phyloP scores from a whole-genome alignment of 2,888 invertebrate genomes.

The Ophioninae sp. region DNA sequence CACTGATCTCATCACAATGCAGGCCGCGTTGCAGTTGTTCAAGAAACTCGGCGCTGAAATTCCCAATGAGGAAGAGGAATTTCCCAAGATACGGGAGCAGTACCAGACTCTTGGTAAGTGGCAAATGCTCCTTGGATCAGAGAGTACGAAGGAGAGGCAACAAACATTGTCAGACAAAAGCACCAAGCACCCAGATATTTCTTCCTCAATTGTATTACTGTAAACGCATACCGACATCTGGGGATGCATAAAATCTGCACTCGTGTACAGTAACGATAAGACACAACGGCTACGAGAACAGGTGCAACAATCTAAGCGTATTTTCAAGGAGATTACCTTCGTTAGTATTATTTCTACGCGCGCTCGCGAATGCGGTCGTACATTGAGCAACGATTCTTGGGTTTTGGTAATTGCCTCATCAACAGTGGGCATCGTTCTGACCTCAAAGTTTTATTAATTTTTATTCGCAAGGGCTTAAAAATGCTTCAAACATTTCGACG shows the following conservation, averaged over 20 bases:
- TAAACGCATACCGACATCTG: background rate
- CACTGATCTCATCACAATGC: slow-evolving; percentile 88
- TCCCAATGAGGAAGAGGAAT: slow-evolving; percentile 85
- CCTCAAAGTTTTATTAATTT: too few relatives aligned
- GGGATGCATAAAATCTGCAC: background rate
- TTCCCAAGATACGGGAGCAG: slow-evolving; percentile 89
- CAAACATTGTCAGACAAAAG: slow-evolving; percentile 24
- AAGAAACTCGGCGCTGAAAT: slow-evolving; percentile 87
- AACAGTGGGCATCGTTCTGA: too few relatives aligned
- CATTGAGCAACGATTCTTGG: too few relatives aligned
- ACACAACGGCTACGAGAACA: background rate
- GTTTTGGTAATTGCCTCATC: too few relatives aligned
- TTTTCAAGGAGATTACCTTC: background rate
- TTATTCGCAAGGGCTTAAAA: too few relatives aligned
- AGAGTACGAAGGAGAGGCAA: background rate
- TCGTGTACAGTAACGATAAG: background rate
- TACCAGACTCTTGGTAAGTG: slow-evolving; percentile 85
- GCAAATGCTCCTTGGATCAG: slow-evolving; percentile 20
- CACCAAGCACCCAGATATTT: background rate
- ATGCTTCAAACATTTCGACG: too few relatives aligned
- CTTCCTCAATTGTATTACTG: background rate
- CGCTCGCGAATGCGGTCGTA: background rate
- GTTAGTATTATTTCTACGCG: background rate
- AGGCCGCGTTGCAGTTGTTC: slow-evolving; percentile 86
- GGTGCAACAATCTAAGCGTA: background rate